Base-by-base conservation (phyloP, 2,797 vertebrate genomes). In the Myotis planiceps region DNA sequence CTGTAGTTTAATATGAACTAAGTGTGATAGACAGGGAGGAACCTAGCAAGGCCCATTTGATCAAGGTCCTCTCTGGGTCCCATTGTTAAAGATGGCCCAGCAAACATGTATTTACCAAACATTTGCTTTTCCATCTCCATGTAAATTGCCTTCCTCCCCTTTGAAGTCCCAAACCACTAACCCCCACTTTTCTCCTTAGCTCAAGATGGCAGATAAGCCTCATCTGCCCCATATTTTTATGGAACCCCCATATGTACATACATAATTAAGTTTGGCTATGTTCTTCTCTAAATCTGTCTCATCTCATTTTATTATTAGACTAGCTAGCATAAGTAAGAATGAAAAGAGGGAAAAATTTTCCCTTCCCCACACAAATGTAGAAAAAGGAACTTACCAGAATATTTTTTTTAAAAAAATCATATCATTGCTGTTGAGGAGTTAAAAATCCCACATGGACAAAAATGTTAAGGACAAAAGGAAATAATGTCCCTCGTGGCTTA, bases 381-480 rank as follows among this genome's bases (percentile, higher is more conserved):
- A 76, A 51, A 80, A 94, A 63, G 2, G 21, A 47, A 42, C 15
- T 53, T 27, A 23, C 3, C 49, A 37, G 21, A 87, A 12, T 79
- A 21, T n/a, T 49, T 94, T 3, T 94, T 3, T 1, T 2, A 2
- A 58, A 47, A 58, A 90, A 87, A 81, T 75, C 37, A 7, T 37
- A 63, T 42, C 6, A 32, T 6, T 88, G 39, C 10, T 81, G 29
- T 55, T 86, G n/a, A 86, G 7, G 29, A 86, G 19, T 74, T 89
- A 79, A 95, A 96, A 83, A 91, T 82, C 5, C 19, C 6, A 92
- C 3, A 60, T 81, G 69, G 74, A 76, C n/a, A 82, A 49, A 47
- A 69, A 34, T 14, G 21, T 88, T 90, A 89, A 88, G 32, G 53
- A 81, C 29, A 72, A 92, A 81, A 74, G 8, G 84, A 79, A 74